phyloP scores from a whole-genome alignment of 1,140 invertebrate genomes.

The Apis laboriosa region DNA sequence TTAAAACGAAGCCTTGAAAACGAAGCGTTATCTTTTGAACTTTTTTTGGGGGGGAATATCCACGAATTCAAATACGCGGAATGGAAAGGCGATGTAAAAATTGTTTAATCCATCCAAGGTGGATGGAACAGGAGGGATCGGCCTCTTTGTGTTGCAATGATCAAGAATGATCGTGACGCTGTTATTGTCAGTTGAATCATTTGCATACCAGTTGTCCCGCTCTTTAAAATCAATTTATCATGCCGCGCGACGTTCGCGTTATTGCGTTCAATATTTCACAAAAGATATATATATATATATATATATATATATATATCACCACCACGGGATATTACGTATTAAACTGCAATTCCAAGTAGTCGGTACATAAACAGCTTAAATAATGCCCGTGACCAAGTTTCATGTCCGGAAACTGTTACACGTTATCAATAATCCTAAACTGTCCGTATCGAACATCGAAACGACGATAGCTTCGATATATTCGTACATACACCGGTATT shows the following conservation, averaged over 20 bases:
- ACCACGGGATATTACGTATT: slow-evolving; percentile 21
- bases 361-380: slow-evolving; percentile 6
- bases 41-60: neutral
- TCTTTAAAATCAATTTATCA: slow-evolving; percentile 23
- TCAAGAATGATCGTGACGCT: neutral
- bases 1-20: neutral
- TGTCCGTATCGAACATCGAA: neutral
- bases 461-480: neutral
- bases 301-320: neutral
- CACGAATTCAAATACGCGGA: too few species aligned
- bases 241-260: slow-evolving; percentile 1
- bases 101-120: neutral
- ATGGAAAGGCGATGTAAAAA: neutral
- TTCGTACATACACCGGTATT: too few species aligned
- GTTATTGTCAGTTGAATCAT: slow-evolving; percentile 17
- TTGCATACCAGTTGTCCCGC: neutral
- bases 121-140: neutral
- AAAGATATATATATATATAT: neutral
- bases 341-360: slow-evolving; percentile 37
- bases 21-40: neutral
- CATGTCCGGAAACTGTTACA: slow-evolving; percentile 6
- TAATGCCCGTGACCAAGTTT: slow-evolving; percentile 11
- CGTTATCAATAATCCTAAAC: slow-evolving; percentile 6
- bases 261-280: slow-evolving; percentile 19
- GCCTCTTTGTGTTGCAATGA: neutral